Conservation (phyloP, 2,888 invertebrate species). For the Digitonthophagus gazella region DNA sequence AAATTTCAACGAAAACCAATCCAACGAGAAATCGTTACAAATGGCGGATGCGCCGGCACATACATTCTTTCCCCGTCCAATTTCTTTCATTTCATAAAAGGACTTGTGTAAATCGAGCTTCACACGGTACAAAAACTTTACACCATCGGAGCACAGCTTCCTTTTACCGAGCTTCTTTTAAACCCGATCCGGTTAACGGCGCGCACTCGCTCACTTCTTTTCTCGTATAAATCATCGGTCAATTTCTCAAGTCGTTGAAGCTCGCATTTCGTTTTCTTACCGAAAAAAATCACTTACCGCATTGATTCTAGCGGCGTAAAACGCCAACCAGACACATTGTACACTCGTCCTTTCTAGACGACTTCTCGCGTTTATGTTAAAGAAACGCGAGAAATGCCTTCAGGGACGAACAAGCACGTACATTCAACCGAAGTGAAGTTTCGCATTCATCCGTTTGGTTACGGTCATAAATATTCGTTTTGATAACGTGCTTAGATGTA, state of each 20-base stretch:
- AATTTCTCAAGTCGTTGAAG: background rate
- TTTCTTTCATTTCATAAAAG: background rate
- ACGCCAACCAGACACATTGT: background rate
- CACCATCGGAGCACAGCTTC: background rate
- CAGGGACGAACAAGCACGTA: background rate
- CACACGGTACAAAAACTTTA: background rate
- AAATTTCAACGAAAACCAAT: background rate
- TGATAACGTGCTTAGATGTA: background rate
- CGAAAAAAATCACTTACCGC: slow-evolving; percentile 23
- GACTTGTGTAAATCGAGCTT: background rate
- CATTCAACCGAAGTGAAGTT: background rate
- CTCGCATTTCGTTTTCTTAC: slow-evolving; percentile 13
- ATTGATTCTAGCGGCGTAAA: slow-evolving; percentile 16
- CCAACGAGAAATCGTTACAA: background rate
- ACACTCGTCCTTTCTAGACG: background rate
- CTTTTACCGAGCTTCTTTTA: background rate
- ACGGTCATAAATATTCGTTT: background rate
- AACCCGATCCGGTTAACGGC: slow-evolving; percentile 15
- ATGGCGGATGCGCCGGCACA: background rate
- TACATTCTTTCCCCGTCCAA: background rate
- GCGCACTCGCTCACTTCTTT: background rate
- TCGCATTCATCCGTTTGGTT: background rate
- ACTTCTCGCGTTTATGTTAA: background rate
- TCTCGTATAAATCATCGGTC: background rate
- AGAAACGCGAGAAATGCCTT: background rate